These are phyloP conservation scores for Ochropleura plecta DNA, from an alignment of 2,888 invertebrate genomes.

Conservation along the genomic window DNA sequence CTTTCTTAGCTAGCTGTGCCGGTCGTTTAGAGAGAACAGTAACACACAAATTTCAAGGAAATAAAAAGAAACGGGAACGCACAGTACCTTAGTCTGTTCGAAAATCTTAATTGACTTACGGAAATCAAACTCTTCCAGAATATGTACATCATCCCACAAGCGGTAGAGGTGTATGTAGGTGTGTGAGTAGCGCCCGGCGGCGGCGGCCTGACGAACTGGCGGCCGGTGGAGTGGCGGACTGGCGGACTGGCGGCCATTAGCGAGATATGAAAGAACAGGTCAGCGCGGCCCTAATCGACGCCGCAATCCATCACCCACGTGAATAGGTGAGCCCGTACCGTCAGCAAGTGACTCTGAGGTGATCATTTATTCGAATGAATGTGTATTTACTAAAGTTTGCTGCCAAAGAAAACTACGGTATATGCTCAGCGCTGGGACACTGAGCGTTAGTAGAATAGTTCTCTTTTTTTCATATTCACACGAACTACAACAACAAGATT, in stretches of 20 bases:
- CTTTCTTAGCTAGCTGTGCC: too few relatives aligned
- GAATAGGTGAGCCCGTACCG: constrained; percentile 83
- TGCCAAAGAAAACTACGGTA: too few relatives aligned
- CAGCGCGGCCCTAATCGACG: constrained; percentile 89
- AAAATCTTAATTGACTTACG: background rate
- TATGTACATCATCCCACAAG: constrained; percentile 29
- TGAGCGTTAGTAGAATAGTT: too few relatives aligned
- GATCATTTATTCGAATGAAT: constrained; percentile 10
- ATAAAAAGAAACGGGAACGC: background rate
- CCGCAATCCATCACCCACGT: constrained; percentile 90
- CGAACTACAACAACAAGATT: too few relatives aligned
- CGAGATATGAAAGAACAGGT: constrained; percentile 90
- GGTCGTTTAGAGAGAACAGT: background rate
- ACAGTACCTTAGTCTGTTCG: background rate
- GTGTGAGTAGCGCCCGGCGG: constrained; percentile 37
- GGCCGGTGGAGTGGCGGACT: constrained; percentile 12
- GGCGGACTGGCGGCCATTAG: constrained; percentile 83
- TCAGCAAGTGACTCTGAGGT: constrained; percentile 62
- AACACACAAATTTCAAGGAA: too few relatives aligned
- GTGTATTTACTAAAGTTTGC: background rate
- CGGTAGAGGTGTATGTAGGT: constrained; percentile 62
- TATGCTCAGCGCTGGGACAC: too few relatives aligned
- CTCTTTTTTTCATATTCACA: too few relatives aligned
- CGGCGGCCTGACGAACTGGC: constrained; percentile 57
- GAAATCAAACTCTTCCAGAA: constrained; percentile 67